Evolutionary conservation across 2,888 invertebrate species (phyloP).

Genomic region (Cantharis flavilabris): DNA sequence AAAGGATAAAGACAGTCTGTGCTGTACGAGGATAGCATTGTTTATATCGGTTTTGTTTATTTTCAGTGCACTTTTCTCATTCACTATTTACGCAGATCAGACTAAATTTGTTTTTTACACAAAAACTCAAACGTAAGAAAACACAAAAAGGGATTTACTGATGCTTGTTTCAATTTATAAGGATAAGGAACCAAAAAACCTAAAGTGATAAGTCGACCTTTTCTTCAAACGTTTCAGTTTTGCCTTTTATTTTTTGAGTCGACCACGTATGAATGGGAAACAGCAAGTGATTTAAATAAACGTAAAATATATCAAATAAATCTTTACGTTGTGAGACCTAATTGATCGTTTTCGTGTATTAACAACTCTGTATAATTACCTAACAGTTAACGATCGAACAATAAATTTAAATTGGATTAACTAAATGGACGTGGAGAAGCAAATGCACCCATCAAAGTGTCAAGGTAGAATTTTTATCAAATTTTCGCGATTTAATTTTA

Average conservation of each 20-base stretch:
- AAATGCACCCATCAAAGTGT: background rate
- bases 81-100: background rate
- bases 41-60: background rate
- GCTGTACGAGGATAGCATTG: background rate
- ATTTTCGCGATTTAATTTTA: background rate
- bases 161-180: background rate
- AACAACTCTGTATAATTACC: background rate
- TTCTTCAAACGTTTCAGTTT: background rate
- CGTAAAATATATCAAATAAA: background rate
- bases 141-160: background rate
- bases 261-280: background rate
- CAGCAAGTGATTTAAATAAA: background rate
- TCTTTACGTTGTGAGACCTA: background rate
- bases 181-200: background rate
- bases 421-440: background rate
- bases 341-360: background rate
- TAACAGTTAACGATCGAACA: background rate
- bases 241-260: background rate
- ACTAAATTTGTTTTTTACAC: background rate
- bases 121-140: background rate
- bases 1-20: background rate
- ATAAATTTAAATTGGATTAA: background rate
- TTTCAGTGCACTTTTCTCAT: background rate
- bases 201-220: background rate
- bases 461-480: background rate